Percentiles rank a stretch among this genome's conserved stretches.
These are phyloP conservation scores for Mionectes olivaceus DNA, from an alignment of 2,797 vertebrate species.

Conservation along the genomic window DNA sequence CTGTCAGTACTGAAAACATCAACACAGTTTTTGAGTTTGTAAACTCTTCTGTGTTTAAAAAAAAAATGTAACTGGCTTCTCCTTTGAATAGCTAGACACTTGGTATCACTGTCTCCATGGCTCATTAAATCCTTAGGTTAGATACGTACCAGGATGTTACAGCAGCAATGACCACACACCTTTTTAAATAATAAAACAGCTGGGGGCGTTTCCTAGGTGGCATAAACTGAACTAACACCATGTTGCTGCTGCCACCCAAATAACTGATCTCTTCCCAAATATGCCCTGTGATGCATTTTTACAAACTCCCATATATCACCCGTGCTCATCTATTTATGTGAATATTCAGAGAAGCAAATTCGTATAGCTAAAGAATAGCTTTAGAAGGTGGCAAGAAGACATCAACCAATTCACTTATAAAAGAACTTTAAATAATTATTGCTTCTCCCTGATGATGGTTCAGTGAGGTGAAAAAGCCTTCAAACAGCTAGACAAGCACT, in stretches of 20 bases:
- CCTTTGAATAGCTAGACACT: neutral
- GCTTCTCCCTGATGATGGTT: neutral
- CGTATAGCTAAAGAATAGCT: neutral
- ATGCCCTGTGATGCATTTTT: neutral
- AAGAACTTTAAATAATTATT: neutral
- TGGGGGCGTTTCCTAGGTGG: neutral
- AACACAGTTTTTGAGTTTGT: neutral
- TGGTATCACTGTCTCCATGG: neutral
- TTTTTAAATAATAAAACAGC: neutral
- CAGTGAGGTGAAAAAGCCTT: neutral
- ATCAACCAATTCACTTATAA: neutral
- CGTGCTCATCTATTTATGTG: neutral
- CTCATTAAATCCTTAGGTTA: neutral
- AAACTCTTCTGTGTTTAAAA: neutral
- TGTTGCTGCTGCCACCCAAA: neutral
- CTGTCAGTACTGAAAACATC: neutral
- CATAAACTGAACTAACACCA: neutral
- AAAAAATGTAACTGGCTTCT: neutral
- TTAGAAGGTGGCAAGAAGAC: neutral
- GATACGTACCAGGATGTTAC: neutral
- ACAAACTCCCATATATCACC: neutral
- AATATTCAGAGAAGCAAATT: neutral
- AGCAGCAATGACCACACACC: neutral
- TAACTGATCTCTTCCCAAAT: neutral
- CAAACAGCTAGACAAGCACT: neutral